These are phyloP conservation scores for Eolophus roseicapilla DNA, from an alignment of 2,113 vertebrate genomes.

Conservation along the genomic window DNA sequence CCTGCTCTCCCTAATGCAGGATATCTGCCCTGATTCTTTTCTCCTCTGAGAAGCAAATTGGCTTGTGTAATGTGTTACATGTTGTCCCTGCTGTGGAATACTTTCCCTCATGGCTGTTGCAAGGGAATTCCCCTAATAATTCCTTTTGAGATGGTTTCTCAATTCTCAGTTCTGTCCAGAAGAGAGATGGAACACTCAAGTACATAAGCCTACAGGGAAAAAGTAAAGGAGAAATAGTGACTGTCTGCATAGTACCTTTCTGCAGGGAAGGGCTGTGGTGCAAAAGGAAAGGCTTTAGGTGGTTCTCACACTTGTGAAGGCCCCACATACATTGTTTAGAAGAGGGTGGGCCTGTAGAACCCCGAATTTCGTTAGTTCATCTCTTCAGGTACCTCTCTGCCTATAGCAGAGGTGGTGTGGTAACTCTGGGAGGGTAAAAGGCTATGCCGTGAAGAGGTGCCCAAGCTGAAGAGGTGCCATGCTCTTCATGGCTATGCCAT, in stretches of 20 bases:
- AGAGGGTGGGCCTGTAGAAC: neutral
- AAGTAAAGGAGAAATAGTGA: neutral
- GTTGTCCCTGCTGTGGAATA: neutral
- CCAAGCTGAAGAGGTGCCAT: neutral
- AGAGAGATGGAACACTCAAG: neutral
- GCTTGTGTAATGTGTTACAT: accelerated
- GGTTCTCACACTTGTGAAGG: neutral
- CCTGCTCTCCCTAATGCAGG: neutral
- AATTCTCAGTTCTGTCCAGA: neutral
- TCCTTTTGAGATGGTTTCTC: neutral
- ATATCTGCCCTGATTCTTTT: neutral
- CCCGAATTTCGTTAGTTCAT: neutral
- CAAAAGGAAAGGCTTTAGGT: neutral
- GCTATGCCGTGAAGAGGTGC: neutral
- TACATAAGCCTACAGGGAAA: accelerated
- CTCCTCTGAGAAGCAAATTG: neutral
- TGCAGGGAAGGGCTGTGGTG: neutral
- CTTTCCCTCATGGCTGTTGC: neutral
- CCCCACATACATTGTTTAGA: accelerated
- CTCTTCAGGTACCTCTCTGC: neutral
- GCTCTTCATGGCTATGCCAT: neutral
- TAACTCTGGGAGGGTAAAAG: neutral
- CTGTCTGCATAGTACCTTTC: neutral
- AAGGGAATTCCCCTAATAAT: neutral
- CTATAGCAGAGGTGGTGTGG: neutral